Conservation (phyloP, 2,797 vertebrate species). For the Balearica regulorum region DNA sequence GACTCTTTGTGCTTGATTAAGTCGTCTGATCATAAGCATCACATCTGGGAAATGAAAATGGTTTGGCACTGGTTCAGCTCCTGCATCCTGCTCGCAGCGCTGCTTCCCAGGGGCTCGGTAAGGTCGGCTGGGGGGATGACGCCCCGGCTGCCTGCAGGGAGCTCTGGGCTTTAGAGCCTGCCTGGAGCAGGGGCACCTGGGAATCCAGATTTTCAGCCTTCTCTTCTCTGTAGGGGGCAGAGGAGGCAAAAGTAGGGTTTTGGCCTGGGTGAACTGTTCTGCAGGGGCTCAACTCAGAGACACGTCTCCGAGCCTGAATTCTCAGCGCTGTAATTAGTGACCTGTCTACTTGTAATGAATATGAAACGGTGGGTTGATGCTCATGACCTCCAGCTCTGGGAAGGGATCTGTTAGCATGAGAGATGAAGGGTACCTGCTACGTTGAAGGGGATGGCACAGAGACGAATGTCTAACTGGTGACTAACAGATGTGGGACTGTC, state of each 20-base stretch:
- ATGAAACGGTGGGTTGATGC: not conserved
- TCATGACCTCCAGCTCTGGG: not conserved
- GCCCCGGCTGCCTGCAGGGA: rapidly evolving
- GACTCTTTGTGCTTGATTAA: not conserved
- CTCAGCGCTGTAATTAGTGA: not conserved
- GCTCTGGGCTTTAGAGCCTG: not conserved
- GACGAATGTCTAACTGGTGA: not conserved
- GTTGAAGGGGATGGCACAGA: not conserved
- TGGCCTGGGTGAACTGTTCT: not conserved
- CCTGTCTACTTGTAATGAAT: not conserved
- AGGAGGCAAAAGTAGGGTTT: not conserved
- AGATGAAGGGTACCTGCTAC: not conserved
- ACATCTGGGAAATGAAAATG: not conserved
- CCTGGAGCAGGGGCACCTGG: not conserved
- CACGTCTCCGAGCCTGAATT: not conserved
- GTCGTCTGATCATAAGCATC: not conserved
- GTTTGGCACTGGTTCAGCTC: not conserved
- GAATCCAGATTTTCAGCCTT: not conserved
- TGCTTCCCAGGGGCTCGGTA: not conserved
- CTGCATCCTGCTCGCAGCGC: not conserved
- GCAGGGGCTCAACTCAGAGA: not conserved
- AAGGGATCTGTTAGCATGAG: not conserved
- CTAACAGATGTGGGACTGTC: not conserved
- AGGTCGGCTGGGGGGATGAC: rapidly evolving
- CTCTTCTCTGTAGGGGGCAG: not conserved